Percentiles rank a stretch among this genome's conserved stretches.
These are phyloP conservation scores for Odocoileus virginianus DNA, from an alignment of 2,113 vertebrate genomes.

Conservation along the genomic window DNA sequence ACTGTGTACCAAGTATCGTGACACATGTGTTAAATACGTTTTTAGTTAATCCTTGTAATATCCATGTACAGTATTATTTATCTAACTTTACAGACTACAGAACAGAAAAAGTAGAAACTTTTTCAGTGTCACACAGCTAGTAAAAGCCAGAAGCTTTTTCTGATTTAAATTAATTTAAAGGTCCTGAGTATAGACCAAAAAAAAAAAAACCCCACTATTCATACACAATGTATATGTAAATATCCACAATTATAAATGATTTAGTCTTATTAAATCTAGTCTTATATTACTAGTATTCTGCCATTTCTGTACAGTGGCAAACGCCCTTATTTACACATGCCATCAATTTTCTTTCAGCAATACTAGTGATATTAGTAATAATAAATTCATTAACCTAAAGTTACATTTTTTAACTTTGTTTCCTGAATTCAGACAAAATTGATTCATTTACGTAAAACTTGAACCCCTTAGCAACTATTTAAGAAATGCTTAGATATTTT, in stretches of 20 bases:
- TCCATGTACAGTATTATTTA: background rate
- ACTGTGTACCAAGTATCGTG: background rate
- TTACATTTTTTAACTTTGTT: background rate
- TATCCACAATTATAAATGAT: background rate
- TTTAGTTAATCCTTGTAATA: background rate
- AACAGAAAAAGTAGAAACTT: background rate
- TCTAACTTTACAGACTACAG: background rate
- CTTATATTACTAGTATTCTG: background rate
- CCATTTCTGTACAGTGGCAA: slow-evolving; percentile 1
- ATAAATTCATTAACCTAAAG: background rate
- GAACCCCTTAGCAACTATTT: background rate
- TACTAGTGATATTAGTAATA: background rate
- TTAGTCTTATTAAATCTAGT: background rate
- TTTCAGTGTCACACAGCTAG: background rate
- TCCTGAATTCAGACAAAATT: background rate
- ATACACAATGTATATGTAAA: background rate
- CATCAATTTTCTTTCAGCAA: background rate
- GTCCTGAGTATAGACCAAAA: background rate
- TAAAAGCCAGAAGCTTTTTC: slow-evolving; percentile 18
- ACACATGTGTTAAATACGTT: background rate
- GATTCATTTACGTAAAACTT: slow-evolving; percentile 27
- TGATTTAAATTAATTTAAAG: slow-evolving; percentile 21
- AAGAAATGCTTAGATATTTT: background rate
- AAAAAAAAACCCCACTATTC: background rate
- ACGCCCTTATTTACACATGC: background rate